phyloP scores from a whole-genome alignment of 2,888 invertebrate species.

The Branchipolynoe longqiensis region DNA sequence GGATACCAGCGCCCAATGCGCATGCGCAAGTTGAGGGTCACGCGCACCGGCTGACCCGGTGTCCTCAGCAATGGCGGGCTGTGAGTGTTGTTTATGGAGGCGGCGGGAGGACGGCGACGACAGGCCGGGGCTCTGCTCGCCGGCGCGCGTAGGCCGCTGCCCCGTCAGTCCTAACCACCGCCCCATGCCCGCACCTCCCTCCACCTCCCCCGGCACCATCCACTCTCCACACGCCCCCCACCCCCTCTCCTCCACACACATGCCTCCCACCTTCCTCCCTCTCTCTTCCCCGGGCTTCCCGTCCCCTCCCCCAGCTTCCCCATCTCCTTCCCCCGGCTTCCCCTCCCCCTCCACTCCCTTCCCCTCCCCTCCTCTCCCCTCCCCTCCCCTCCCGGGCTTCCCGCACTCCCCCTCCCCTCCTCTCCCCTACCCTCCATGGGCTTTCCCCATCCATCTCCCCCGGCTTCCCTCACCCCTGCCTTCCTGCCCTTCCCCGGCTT shows the following conservation, averaged over 20 bases:
- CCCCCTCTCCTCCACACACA: no score
- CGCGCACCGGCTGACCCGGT: slow-evolving; percentile 15
- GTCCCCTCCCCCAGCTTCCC: neutral
- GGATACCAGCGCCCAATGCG: slow-evolving; percentile 36
- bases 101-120: slow-evolving; percentile 34
- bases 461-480: neutral
- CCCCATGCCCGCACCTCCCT: no score
- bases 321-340: no score
- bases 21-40: slow-evolving; percentile 3
- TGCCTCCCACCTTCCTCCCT: no score
- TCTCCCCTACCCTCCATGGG: neutral
- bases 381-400: neutral
- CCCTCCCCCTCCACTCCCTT: no score
- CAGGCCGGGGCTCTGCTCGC: slow-evolving; percentile 11
- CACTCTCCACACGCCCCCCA: no score
- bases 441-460: neutral
- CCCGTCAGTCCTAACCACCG: neutral
- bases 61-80: slow-evolving; percentile 47
- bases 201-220: neutral
- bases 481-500: neutral
- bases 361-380: no score
- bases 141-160: neutral
- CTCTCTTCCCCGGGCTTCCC: neutral
- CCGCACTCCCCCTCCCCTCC: neutral
- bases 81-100: slow-evolving; percentile 18